Conservation (phyloP, 2,113 vertebrate species). For the Phyllostomus discolor region DNA sequence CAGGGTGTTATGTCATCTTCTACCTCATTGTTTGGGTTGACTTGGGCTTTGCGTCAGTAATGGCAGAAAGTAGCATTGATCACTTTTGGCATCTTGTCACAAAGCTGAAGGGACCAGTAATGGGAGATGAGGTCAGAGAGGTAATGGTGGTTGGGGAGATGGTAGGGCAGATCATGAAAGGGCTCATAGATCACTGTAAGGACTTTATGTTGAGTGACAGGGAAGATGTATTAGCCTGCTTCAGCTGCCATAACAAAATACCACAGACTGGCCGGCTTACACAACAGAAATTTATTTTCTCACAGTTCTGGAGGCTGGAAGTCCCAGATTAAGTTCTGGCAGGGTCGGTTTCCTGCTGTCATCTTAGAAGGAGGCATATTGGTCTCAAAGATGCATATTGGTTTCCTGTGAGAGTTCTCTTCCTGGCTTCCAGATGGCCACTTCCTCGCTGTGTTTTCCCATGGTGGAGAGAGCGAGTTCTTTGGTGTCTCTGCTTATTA, state of each 20-base stretch:
- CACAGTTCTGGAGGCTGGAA: background rate
- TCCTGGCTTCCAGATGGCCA: background rate
- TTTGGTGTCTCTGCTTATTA: background rate
- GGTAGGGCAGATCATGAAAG: background rate
- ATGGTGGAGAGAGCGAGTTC: background rate
- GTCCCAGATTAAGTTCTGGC: background rate
- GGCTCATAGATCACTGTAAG: background rate
- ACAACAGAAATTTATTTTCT: background rate
- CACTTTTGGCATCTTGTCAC: background rate
- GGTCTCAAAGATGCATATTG: background rate
- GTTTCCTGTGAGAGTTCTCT: background rate
- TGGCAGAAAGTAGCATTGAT: background rate
- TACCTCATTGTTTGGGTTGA: background rate
- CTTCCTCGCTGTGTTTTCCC: background rate
- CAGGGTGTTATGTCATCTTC: background rate
- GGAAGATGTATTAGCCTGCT: background rate
- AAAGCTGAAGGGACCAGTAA: background rate
- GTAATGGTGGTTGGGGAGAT: background rate
- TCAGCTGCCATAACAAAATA: background rate
- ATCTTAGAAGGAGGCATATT: no score
- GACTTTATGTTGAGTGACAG: background rate
- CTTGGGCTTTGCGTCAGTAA: background rate
- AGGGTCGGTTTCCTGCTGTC: background rate
- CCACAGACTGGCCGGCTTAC: background rate
- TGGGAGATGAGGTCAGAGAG: background rate